These are phyloP conservation scores for Caenorhabditis drosophilae DNA, from an alignment of 2,888 invertebrate species.

Conservation along the genomic window DNA sequence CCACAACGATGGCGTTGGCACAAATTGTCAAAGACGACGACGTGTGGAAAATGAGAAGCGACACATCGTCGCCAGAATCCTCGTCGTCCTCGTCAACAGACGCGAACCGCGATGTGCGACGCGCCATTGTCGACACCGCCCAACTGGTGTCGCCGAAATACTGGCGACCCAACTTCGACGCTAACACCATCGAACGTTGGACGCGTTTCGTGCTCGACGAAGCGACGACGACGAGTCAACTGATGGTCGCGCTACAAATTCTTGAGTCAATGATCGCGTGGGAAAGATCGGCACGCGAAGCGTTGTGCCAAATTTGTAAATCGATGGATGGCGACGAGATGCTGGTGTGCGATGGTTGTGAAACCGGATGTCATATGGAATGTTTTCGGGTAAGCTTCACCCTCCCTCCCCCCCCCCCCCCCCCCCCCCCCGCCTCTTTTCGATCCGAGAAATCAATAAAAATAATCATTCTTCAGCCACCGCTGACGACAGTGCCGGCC, in stretches of 20 bases:
- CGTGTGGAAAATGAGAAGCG: neutral
- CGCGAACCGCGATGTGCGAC: neutral
- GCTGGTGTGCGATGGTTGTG: slow-evolving; percentile 93
- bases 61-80: neutral
- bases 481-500: slow-evolving; percentile 93
- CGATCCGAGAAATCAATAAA: neutral
- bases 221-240: slow-evolving; percentile 85
- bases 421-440: too few species aligned
- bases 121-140: slow-evolving; percentile 10
- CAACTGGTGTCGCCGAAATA: slow-evolving; percentile 17
- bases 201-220: slow-evolving; percentile 82
- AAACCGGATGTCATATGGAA: slow-evolving; percentile 96
- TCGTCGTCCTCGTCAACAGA: too few species aligned
- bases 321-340: slow-evolving; percentile 94
- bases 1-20: slow-evolving; percentile 26
- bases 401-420: too few species aligned
- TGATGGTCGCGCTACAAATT: slow-evolving; percentile 82
- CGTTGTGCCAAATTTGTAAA: slow-evolving; percentile 85
- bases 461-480: slow-evolving; percentile 74
- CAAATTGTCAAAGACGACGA: slow-evolving; percentile 25
- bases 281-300: slow-evolving; percentile 99
- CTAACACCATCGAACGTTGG: slow-evolving; percentile 75
- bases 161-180: slow-evolving; percentile 9
- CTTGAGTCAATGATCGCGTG: slow-evolving; percentile 90
- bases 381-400: slow-evolving; percentile 81